A percentile compares a stretch with the other conserved stretches of the same genome.
Conservation (phyloP, 2,113 vertebrate genomes). For the Potamarius usumacintae region DNA sequence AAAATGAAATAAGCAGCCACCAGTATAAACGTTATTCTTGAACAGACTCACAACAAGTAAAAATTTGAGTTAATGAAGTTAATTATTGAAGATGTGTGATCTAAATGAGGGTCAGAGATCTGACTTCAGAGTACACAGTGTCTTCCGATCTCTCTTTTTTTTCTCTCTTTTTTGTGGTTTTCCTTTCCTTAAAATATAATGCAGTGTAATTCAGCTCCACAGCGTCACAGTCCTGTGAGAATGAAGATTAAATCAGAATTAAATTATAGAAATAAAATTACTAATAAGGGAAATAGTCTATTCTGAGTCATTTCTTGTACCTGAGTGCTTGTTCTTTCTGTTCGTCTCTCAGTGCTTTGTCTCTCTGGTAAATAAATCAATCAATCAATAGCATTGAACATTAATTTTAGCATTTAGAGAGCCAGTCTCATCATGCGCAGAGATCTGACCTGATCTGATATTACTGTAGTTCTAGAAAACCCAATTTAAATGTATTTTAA, state of each 20-base stretch:
- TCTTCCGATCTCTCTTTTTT: background rate
- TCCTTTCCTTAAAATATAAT: background rate
- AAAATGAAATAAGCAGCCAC: background rate
- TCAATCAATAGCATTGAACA: too few relatives aligned
- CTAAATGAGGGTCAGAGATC: background rate
- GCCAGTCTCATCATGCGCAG: too few relatives aligned
- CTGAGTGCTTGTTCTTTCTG: background rate
- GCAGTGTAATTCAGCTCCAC: background rate
- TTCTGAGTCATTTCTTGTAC: background rate
- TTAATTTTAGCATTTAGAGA: too few relatives aligned
- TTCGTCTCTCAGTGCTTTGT: background rate
- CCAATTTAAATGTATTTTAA: too few relatives aligned
- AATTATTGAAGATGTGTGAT: background rate
- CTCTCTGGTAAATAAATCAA: background rate
- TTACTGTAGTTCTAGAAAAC: too few relatives aligned
- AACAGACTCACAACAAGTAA: too few relatives aligned
- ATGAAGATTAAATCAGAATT: background rate
- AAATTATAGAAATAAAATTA: background rate
- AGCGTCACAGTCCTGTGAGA: background rate
- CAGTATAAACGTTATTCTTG: too few relatives aligned
- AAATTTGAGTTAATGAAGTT: too few relatives aligned
- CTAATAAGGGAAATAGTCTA: background rate
- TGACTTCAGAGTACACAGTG: slow-evolving; percentile 33
- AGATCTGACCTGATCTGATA: too few relatives aligned
- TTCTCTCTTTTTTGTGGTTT: background rate